Base-by-base conservation (phyloP, 2,797 vertebrate genomes). In the Eospalax fontanierii region DNA sequence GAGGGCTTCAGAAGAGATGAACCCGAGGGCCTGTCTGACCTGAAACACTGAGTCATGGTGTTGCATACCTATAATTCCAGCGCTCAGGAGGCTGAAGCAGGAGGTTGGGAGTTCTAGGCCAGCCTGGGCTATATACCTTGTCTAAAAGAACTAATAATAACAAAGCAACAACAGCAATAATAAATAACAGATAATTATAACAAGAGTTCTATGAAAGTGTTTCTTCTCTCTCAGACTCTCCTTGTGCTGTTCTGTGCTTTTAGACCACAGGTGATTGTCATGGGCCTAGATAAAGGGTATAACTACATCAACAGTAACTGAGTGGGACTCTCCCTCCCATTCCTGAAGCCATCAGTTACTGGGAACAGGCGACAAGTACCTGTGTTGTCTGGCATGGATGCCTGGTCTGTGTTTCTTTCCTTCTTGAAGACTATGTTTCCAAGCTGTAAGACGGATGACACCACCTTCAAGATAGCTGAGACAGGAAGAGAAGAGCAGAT, bases 371-470 rank as follows among this genome's bases (percentile, higher is more conserved):
- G 70, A 81, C 57, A 82, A 87, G 43, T 97, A 99, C 99, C 99
- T 54, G 99, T 99, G 97, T 99, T 99, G 68, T 99, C 99, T 0
- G 99, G 99, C 99, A 99, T 99, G 73, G 99, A 99, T 2, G 99
- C 99, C 97, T 99, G 99, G 96, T 99, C 99, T 79, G 99, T 99
- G 97, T 99, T 99, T 96, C 99, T 99, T 97, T 99, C 99, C 96
- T 99, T 99, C 98, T 99, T 99, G 98, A 99, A 99, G 97, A 99
- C 99, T 26, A 99, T 99, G 90, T 99, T 99, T 76, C 99, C 99
- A 63, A 99, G 98, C 90, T 99, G 99, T 85, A 99, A 99, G 91
- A 99, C 99, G 0, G 99, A 99, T 21, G 99, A 99, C 87, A 99
- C 99, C 1, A 99, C 99, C 97, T 98, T 99, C 97, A 99, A 88